These are phyloP conservation scores for Hylomyscus alleni DNA, from an alignment of 2,797 vertebrate genomes.

Conservation along the genomic window DNA sequence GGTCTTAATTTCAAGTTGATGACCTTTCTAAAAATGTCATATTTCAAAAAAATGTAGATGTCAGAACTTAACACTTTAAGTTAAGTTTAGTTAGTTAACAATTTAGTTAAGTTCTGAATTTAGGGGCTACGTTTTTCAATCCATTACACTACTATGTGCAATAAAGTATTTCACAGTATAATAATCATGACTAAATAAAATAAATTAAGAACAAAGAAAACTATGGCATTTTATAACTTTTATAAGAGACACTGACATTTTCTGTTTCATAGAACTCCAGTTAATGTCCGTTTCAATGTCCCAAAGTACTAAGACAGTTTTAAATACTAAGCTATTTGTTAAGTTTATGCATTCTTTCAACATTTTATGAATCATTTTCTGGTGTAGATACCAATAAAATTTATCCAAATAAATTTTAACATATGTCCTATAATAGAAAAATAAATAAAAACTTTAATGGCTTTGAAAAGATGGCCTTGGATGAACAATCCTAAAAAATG, in stretches of 20 bases:
- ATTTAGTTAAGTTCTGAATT: neutral
- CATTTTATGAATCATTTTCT: neutral
- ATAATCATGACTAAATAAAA: neutral
- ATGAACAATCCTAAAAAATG: neutral
- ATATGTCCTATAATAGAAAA: neutral
- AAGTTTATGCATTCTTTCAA: neutral
- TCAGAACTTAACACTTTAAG: neutral
- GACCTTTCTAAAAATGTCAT: neutral
- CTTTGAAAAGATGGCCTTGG: neutral
- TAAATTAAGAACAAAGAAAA: neutral
- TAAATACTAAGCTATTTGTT: neutral
- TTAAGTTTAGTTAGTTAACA: neutral
- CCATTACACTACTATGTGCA: neutral
- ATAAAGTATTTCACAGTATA: neutral
- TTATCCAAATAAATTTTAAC: neutral
- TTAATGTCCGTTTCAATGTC: neutral
- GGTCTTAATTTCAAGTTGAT: neutral
- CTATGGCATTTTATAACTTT: neutral
- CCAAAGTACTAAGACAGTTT: neutral
- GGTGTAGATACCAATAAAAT: neutral
- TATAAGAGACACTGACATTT: neutral
- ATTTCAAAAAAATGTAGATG: neutral
- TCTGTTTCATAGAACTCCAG: neutral
- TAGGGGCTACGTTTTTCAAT: neutral
- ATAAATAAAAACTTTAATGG: neutral